phyloP scores from a whole-genome alignment of 2,888 invertebrate genomes.

The Hetaerina titia region DNA sequence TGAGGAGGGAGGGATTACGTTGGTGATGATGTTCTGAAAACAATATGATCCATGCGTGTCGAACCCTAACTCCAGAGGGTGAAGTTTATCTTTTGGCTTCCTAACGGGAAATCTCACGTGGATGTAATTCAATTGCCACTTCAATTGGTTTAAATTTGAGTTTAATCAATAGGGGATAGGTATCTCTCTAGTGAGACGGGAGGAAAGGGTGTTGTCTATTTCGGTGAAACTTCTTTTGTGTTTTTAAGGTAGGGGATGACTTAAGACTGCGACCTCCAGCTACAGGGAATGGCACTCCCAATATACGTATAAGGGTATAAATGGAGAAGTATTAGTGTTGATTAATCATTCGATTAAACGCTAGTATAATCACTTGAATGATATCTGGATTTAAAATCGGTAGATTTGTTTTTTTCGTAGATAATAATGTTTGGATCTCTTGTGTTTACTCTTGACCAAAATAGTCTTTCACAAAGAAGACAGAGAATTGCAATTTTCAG shows the following conservation, averaged over 20 bases:
- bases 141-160: neutral
- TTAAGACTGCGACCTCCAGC: neutral
- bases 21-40: neutral
- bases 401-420: too few relatives aligned
- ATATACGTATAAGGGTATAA: neutral
- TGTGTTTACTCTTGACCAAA: too few relatives aligned
- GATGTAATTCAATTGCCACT: neutral
- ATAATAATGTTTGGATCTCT: too few relatives aligned
- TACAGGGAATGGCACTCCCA: neutral
- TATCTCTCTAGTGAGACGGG: neutral
- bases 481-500: too few relatives aligned
- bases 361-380: too few relatives aligned
- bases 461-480: too few relatives aligned
- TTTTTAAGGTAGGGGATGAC: neutral
- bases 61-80: neutral
- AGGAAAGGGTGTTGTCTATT: neutral
- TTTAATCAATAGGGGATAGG: conserved; percentile 12
- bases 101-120: conserved; percentile 36
- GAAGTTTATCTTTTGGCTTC: neutral
- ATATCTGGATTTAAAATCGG: too few relatives aligned
- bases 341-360: too few relatives aligned
- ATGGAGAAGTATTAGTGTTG: too few relatives aligned
- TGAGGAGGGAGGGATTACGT: neutral
- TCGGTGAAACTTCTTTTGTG: neutral
- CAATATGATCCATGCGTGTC: neutral